Evolutionary conservation across 30 jellyfish, hydroid and myxozoan species (phyloP).

Genomic region (Sanderia malayensis): DNA sequence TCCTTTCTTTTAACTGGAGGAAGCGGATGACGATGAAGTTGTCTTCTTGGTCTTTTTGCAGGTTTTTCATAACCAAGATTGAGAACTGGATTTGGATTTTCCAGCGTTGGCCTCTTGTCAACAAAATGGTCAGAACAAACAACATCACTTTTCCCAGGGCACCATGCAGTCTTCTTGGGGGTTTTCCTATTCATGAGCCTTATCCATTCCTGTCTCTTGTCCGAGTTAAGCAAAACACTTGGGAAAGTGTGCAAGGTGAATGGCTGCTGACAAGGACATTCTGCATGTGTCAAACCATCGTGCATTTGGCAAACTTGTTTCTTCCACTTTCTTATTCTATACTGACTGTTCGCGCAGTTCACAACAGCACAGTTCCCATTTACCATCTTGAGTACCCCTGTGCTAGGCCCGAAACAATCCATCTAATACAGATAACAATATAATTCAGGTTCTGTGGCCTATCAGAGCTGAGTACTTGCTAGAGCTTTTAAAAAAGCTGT

Average conservation of each 20-base stretch:
- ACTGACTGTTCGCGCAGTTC: conserved; percentile 34
- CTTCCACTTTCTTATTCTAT: conserved; percentile 8
- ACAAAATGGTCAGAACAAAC: conserved; percentile 66
- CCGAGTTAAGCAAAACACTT: conserved; percentile 12
- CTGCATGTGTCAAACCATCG: conserved; percentile 5
- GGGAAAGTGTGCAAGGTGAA: conserved; percentile 33
- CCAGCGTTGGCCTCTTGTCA: conserved; percentile 47
- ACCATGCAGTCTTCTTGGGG: conserved; percentile 31
- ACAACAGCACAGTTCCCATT: conserved; percentile 49
- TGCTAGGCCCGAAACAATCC: too few relatives aligned
- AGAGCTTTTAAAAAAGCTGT: too few relatives aligned
- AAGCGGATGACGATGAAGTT: neutral
- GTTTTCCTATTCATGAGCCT: conserved; percentile 15
- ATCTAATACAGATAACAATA: too few relatives aligned
- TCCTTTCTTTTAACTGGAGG: neutral
- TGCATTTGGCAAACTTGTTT: conserved; percentile 8
- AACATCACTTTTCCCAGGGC: conserved; percentile 51
- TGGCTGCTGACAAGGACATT: conserved; percentile 45
- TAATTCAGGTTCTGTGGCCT: too few relatives aligned
- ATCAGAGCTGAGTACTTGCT: too few relatives aligned
- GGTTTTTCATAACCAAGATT: conserved; percentile 39
- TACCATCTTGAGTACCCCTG: too few relatives aligned
- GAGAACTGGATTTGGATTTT: conserved; percentile 47
- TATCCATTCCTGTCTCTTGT: conserved; percentile 14
- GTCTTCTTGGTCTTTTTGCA: conserved; percentile 31